Evolutionary conservation across 2,113 vertebrate species (phyloP).

Genomic region (Calyptommatus sinebrachiatus): DNA sequence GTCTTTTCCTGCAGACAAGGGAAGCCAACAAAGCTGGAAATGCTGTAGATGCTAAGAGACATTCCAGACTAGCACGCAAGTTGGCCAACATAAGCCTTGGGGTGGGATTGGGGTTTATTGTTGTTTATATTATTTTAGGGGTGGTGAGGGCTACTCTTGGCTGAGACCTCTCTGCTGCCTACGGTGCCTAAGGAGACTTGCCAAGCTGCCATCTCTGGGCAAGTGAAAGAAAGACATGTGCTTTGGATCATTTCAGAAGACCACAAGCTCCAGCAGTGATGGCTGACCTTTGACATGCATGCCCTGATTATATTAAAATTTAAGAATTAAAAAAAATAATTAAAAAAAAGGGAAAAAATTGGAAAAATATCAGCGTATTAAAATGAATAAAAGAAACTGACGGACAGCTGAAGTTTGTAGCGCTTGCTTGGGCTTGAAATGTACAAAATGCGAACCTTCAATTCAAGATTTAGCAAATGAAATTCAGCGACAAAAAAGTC

Average conservation of each 20-base stretch:
- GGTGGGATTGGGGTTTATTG: slow-evolving; percentile 27
- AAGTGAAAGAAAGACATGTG: background rate
- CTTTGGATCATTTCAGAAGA: background rate
- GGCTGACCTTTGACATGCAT: too few species aligned
- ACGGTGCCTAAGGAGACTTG: background rate
- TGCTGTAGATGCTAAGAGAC: background rate
- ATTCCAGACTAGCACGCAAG: slow-evolving; percentile 26
- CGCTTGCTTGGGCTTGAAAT: too few species aligned
- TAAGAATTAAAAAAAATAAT: too few species aligned
- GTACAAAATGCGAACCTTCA: too few species aligned
- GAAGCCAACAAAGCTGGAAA: slow-evolving; percentile 34
- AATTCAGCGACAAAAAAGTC: too few species aligned
- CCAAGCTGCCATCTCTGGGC: background rate
- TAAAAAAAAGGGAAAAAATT: too few species aligned
- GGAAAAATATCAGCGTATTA: too few species aligned
- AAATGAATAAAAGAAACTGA: too few species aligned
- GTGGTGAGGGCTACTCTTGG: background rate
- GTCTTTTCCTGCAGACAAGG: slow-evolving; percentile 36
- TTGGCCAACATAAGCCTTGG: slow-evolving; percentile 39
- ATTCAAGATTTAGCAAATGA: too few species aligned
- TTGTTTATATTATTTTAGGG: slow-evolving; percentile 18
- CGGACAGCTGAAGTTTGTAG: too few species aligned
- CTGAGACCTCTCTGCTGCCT: rapidly evolving
- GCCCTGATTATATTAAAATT: too few species aligned
- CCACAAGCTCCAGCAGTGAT: background rate